These are phyloP conservation scores for Morpho helenor DNA, from an alignment of 2,888 invertebrate genomes.

Conservation along the genomic window DNA sequence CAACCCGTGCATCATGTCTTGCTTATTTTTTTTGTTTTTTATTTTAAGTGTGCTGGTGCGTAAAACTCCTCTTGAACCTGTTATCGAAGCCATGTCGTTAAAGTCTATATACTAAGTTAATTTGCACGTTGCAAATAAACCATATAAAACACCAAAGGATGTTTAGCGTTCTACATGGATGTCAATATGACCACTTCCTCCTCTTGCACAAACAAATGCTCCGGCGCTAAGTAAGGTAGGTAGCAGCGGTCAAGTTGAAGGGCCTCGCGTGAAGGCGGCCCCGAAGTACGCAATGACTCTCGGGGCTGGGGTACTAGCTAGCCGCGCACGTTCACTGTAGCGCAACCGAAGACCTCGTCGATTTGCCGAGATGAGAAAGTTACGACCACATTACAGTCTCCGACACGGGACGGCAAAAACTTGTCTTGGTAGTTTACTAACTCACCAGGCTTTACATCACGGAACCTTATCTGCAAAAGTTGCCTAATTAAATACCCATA, in stretches of 20 bases:
- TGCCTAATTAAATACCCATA: too few relatives aligned
- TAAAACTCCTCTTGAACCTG: slow-evolving; percentile 41
- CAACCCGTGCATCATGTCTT: slow-evolving; percentile 37
- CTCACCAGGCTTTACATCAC: slow-evolving; percentile 82
- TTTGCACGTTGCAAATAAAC: slow-evolving; percentile 14
- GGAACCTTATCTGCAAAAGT: slow-evolving; percentile 63
- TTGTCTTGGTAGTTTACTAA: slow-evolving; percentile 80
- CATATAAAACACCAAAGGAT: slow-evolving; percentile 24
- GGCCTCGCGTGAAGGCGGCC: slow-evolving; percentile 58
- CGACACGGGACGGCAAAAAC: slow-evolving; percentile 78
- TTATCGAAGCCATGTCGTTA: slow-evolving; percentile 47
- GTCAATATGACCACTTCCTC: slow-evolving; percentile 66
- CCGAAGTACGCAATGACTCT: slow-evolving; percentile 56
- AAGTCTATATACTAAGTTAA: slow-evolving; percentile 2
- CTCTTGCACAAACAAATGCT: slow-evolving; percentile 63
- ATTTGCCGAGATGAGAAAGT: slow-evolving; percentile 83
- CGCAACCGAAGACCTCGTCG: slow-evolving; percentile 81
- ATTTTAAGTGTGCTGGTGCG: slow-evolving; percentile 55
- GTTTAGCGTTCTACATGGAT: slow-evolving; percentile 47
- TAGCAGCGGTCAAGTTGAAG: slow-evolving; percentile 60
- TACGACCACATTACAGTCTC: slow-evolving; percentile 81
- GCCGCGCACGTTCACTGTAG: slow-evolving; percentile 74
- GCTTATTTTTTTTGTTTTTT: slow-evolving; percentile 48
- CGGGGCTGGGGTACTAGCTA: slow-evolving; percentile 70
- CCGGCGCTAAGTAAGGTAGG: slow-evolving; percentile 55